Conservation (phyloP, 2,113 vertebrate genomes). For the Toxostoma redivivum region DNA sequence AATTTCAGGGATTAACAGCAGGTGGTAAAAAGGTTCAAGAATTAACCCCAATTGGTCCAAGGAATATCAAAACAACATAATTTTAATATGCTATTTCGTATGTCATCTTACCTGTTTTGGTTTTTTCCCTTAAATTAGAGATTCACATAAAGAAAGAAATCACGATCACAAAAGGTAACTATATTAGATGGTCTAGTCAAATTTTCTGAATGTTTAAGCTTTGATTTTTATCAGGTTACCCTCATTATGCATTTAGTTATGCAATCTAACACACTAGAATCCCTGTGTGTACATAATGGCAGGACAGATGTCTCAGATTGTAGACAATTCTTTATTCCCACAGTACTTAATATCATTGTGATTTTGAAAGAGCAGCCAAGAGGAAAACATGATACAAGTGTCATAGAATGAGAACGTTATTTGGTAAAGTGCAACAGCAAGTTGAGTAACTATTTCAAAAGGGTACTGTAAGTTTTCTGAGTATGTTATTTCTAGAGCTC, state of each 20-base stretch:
- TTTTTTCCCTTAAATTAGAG: not conserved
- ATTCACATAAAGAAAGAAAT: not conserved
- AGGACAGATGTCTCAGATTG: not conserved
- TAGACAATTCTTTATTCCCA: not conserved
- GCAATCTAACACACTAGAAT: not conserved
- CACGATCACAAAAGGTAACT: not conserved
- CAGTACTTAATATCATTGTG: not conserved
- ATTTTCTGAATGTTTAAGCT: not conserved
- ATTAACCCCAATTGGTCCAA: not conserved
- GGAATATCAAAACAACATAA: not conserved
- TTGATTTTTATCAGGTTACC: not conserved
- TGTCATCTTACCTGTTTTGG: rapidly evolving
- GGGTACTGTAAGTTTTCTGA: slow-evolving; percentile 13
- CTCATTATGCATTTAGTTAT: not conserved
- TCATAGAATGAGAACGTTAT: not conserved
- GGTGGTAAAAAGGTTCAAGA: not conserved
- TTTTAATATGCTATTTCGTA: not conserved
- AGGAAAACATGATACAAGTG: not conserved
- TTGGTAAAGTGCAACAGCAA: not conserved
- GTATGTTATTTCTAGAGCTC: slow-evolving; percentile 18
- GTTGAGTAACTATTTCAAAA: not conserved
- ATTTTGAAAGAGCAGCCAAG: not conserved
- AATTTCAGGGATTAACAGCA: not conserved
- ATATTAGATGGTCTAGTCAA: not conserved
- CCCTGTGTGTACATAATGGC: not conserved